These are phyloP conservation scores for Sceloporus tristichus DNA, from an alignment of 2,113 vertebrate genomes.

Conservation along the genomic window DNA sequence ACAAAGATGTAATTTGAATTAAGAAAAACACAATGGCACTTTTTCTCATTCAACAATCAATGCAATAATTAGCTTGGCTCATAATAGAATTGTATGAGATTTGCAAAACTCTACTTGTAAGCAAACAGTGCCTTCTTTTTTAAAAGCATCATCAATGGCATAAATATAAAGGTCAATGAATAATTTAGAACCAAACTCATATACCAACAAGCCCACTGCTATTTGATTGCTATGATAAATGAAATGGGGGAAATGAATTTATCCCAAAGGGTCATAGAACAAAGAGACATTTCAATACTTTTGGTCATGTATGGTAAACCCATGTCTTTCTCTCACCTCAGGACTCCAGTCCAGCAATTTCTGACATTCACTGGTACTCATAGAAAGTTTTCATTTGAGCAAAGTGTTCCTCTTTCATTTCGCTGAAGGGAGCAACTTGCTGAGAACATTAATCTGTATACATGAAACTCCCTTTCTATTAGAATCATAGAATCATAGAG, in stretches of 20 bases:
- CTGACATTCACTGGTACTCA: too few species aligned
- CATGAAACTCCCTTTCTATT: not conserved
- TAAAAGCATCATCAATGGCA: slow-evolving; percentile 36
- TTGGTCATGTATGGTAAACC: too few species aligned
- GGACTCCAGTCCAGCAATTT: not conserved
- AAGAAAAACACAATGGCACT: slow-evolving; percentile 26
- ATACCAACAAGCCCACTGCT: not conserved
- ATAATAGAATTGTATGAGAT: slow-evolving; percentile 60
- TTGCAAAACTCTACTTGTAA: slow-evolving; percentile 47
- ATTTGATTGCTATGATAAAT: slow-evolving; percentile 8
- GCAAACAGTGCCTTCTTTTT: slow-evolving; percentile 43
- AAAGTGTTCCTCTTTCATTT: not conserved
- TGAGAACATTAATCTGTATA: not conserved
- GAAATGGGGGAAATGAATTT: not conserved
- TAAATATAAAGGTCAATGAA: slow-evolving; percentile 19
- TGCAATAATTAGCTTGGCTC: slow-evolving; percentile 59
- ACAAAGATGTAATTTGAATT: slow-evolving; percentile 51
- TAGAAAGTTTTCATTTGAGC: not conserved
- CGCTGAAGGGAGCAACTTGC: not conserved
- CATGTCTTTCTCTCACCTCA: too few species aligned
- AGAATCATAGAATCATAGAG: too few species aligned
- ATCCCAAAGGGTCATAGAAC: slow-evolving; percentile 5
- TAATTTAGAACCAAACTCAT: slow-evolving; percentile 9
- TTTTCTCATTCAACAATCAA: slow-evolving; percentile 46
- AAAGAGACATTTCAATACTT: not conserved